Base-by-base conservation (phyloP, 1,140 invertebrate genomes). In the Conus betulinus region DNA sequence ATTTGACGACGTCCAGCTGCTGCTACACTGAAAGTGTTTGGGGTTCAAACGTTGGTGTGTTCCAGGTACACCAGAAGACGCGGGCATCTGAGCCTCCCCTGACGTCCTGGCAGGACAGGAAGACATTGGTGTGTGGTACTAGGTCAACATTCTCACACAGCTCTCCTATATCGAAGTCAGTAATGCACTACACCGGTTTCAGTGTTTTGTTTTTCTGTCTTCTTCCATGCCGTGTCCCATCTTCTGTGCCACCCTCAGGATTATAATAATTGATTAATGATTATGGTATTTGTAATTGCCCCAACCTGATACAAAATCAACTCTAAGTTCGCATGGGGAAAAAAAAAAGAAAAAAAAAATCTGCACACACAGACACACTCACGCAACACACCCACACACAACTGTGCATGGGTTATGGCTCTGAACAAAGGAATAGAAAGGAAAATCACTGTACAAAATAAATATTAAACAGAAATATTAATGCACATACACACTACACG, bases 31-130 rank as follows among this genome's bases (percentile, higher is more conserved):
- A 78, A 92, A 92, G 79, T n/a, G n/a, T n/a, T n/a, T 76, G 89
- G 17, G 89, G 90, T 57, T 67, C 90, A n/a, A 0, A 90, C 87
- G 10, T 55, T 87, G 55, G 90, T 86, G 79, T 86, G 87, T 67
- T 91, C 90, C 60, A 92, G 55, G 83, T 92, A 91, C 84, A 92
- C n/a, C n/a, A 92, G 20, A 89, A 88, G 8, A 92, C 84, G 78
- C 85, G n/a, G n/a, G 91, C 23, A 85, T 85, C 67, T 92, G 90
- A 5, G n/a, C 84, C 81, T 13, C 76, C 60, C 57, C 82, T 74
- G 25, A n/a, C 71, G 81, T 92, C 91, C 91, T 92, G n/a, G 88
- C 20, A 67, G n/a, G 17, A 60, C 39, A 53, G 51, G 8, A 27
- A 11, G 25, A 53, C 8, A 25, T 53, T 6, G 17, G n/a, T n/a